Percentiles rank a stretch among this genome's conserved stretches.
phyloP scores from a whole-genome alignment of 92 coral and sea anemone genomes.

The Siderastrea radians region DNA sequence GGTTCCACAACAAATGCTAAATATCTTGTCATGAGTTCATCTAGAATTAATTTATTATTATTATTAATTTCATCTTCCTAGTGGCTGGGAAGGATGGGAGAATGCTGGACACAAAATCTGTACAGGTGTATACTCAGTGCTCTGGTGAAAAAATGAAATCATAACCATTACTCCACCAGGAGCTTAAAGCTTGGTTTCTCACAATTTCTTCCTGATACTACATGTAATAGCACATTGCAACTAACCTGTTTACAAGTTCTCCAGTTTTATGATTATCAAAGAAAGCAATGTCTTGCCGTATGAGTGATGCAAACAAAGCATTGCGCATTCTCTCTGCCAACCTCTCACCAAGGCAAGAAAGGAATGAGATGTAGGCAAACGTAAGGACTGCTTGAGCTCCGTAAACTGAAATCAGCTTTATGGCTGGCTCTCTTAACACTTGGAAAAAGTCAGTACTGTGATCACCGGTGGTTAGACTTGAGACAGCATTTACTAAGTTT shows the following conservation, averaged over 20 bases:
- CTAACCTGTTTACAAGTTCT: constrained; percentile 94
- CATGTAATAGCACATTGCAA: not conserved
- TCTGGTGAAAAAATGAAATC: too few species aligned
- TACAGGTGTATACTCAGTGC: too few species aligned
- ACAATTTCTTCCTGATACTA: not conserved
- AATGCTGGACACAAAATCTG: too few species aligned
- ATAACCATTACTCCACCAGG: too few species aligned
- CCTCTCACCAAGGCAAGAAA: constrained; percentile 97
- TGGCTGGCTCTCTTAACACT: constrained; percentile 83
- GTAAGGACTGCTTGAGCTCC: constrained; percentile 87
- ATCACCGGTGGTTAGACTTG: constrained; percentile 83
- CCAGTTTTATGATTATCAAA: constrained; percentile 99
- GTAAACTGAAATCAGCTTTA: constrained; percentile 86
- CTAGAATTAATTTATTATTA: too few species aligned
- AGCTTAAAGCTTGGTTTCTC: too few species aligned
- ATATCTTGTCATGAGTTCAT: too few species aligned
- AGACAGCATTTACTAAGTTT: constrained; percentile 93
- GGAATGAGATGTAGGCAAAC: constrained; percentile 89
- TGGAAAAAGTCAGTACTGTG: constrained; percentile 78
- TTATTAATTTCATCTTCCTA: too few species aligned
- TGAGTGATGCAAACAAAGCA: constrained; percentile 84
- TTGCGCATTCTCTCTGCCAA: constrained; percentile 93
- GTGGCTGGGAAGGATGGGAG: too few species aligned
- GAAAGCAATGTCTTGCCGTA: constrained; percentile 96
- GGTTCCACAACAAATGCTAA: too few species aligned